Base-by-base conservation (phyloP, 2,888 invertebrate genomes). In the Philopedon plagiatum region DNA sequence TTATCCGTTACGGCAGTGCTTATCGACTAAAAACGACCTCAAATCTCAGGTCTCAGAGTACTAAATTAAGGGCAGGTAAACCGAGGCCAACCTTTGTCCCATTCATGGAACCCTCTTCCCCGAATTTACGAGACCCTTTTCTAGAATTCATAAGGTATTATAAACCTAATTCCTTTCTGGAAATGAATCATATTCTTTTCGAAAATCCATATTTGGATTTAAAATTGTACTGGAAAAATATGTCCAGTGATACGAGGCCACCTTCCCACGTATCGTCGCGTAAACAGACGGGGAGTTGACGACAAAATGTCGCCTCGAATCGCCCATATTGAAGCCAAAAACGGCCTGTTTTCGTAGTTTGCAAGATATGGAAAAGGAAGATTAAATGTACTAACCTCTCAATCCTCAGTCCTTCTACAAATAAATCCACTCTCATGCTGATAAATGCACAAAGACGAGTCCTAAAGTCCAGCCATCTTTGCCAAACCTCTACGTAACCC, bases 401-500 rank as follows among this genome's bases (percentile, higher is more conserved):
- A 85, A 89, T 89, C 88, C 88, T 84, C 87, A 87, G 85, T 86
- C 88, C 88, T 86, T 88, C 87, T 86, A 86, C 87, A 88, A 89
- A 87, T 86, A 88, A 89, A 88, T 87, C 89, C 88, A 90, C 88
- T 90, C 88, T 89, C 91, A 91, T 91, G 88, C 88, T 91, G 90
- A 87, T 88, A 89, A 87, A 88, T 88, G 88, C 88, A 90, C 89
- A 89, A 90, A 89, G 89, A 89, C 87, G 88, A 88, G 89, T 88
- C 88, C 90, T 90, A 91, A 90, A 89, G 89, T 88, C 89, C 91
- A 90, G 91, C 91, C 91, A 91, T 91, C 90, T 91, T 91, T 91
- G 81, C 73, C 77, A 76, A 76, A 56, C 65, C 60, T 63, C 64
- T 41, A 67, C 63, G 67, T 67, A 72, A 72, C 57, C 58, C 80